These are phyloP conservation scores for Acronicta alni DNA, from an alignment of 2,888 invertebrate species.

Conservation along the genomic window DNA sequence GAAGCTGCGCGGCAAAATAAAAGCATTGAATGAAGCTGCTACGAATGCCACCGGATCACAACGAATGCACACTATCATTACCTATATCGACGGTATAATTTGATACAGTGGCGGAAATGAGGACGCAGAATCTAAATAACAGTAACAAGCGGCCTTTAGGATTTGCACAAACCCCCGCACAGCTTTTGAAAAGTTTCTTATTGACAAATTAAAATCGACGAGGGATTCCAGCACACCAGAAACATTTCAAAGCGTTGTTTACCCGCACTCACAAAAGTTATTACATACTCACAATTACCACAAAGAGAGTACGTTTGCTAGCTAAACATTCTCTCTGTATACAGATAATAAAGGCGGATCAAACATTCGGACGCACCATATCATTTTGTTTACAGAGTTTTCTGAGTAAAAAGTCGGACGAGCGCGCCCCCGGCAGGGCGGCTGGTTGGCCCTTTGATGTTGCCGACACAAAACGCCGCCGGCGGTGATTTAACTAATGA, in stretches of 20 bases:
- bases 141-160: slow-evolving; percentile 14
- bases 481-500: slow-evolving; percentile 90
- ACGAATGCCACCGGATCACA: slow-evolving; percentile 71
- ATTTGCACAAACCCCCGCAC: slow-evolving; percentile 8
- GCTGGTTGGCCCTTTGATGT: slow-evolving; percentile 84
- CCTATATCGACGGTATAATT: slow-evolving; percentile 61
- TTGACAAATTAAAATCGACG: slow-evolving; percentile 12
- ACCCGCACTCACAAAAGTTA: slow-evolving; percentile 68
- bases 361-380: slow-evolving; percentile 87
- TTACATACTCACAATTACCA: slow-evolving; percentile 77
- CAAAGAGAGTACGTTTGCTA: slow-evolving; percentile 80
- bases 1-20: slow-evolving; percentile 81
- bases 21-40: slow-evolving; percentile 83
- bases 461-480: slow-evolving; percentile 89
- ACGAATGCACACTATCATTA: slow-evolving; percentile 65
- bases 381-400: slow-evolving; percentile 89
- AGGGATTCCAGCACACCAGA: slow-evolving; percentile 20
- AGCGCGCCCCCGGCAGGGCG: slow-evolving; percentile 84
- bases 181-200: slow-evolving; percentile 5
- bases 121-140: slow-evolving; percentile 32
- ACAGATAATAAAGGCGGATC: slow-evolving; percentile 88
- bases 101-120: slow-evolving; percentile 55
- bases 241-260: slow-evolving; percentile 68
- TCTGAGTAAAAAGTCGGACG: slow-evolving; percentile 87
- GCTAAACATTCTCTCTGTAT: slow-evolving; percentile 82